Evolutionary conservation across 2,797 vertebrate genomes (phyloP), one percentile per base, ranked within the genome.

Genomic region (Ibycter americanus): DNA sequence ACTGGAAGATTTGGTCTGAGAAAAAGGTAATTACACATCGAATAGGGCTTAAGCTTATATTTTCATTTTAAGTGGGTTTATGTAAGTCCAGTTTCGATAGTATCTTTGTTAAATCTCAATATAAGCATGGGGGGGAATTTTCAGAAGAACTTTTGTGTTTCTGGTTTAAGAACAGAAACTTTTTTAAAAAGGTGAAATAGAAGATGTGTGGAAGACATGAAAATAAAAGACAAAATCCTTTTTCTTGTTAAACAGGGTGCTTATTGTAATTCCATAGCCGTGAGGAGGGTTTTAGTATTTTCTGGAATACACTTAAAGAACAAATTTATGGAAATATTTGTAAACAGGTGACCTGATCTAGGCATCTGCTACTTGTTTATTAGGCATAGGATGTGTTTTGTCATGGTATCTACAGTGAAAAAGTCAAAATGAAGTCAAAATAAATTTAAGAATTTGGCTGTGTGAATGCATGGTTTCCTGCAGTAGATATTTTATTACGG

Each of bases 81-180:
- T 93, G 6, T 71, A 76, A 90, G 66, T 86, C 71, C 19, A 58
- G 38, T 94, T 95, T 84, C 51, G 95, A 2, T 96, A 47, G 91
- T 90, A 84, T 89, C 82, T 89, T 89, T 93, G 88, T 79, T 97
- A 91, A 79, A 88, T 89, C 78, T 81, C 86, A 82, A 58, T 89
- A 11, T 87, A 85, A 49, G 46, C 15, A 17, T 62, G 49, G 62
- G 18, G 42, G 74, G 26, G 46, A 23, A 42, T 85, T 82, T 76
- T 88, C 32, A 83, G 59, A 91, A 83, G 59, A 40, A 59, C 46
- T 90, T 89, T 62, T 40, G 32, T 83, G 31, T 40, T 42, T 88
- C 63, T 81, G 14, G 8, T 70, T 81, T 47, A 87, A 62, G 71
- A 87, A 65, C 40, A 96, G 42, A 76, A 94, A 21, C 13, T 68